Base-by-base conservation (phyloP, 2,113 vertebrate species). In the Nibea albiflora region DNA sequence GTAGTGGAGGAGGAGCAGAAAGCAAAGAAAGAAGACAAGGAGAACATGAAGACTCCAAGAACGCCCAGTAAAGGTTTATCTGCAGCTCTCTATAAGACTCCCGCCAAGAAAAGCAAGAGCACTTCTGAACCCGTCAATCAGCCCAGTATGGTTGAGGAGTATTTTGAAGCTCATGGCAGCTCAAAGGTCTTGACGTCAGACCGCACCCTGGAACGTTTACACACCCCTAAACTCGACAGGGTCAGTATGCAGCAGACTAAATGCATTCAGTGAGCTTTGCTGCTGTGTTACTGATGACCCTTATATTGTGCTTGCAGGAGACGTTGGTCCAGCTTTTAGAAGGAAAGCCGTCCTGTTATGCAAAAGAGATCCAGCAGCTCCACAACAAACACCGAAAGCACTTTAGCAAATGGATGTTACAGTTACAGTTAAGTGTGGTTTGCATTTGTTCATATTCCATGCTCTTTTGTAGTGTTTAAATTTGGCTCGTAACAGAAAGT, bases 101-200 rank as follows among this genome's bases (percentile, higher is more conserved):
- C 95, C 9, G 79, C 91, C 20, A 97, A 95, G 90, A 97, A 94
- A 85, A 86, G 3, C 76, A 97, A 94, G 89, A 93, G 76, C 44
- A 49, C 84, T 0, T 73, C 94, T 8, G 95, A 95, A 85, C 52
- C 78, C 15, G 1, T 47, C 24, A 61, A 11, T 58, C 91, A 91
- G 96, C 94, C 84, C 87, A 95, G 89, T 80, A 93, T 98, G 89
- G 95, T 98, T 26, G 97, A 98, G 88, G 97, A 98, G 61, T 99
- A 99, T 86, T 99, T 99, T 81, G 98, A 99, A 90, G 98, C 98
- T 81, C 98, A 99, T 17, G 96, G 97, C 90, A 98, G 95, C 93
- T 98, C 97, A 20, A 99, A 98, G 90, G 97, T 99, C 42, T 85
- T 97, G 83, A 99, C 98, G 0, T 99, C 98, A 0, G 97, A 99